Evolutionary conservation across 2,888 invertebrate species (phyloP), one percentile per base, ranked within the genome.

Genomic region (Disparrhopalites patrizii): DNA sequence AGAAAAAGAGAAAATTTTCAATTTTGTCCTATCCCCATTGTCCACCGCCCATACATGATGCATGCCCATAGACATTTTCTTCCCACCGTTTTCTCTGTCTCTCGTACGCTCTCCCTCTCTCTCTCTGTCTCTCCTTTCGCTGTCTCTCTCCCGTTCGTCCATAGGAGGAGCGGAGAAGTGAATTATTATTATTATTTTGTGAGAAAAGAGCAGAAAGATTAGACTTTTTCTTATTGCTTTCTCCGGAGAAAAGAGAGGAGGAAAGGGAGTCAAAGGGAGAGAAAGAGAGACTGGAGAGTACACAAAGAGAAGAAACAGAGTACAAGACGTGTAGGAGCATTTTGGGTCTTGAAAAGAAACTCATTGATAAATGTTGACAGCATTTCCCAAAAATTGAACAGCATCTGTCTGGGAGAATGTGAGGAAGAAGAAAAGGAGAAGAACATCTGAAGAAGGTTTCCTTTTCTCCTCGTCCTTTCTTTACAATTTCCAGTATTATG

Each of bases 281-380:
- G 43, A 43, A 20, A 43, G n/a, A 43, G n/a, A 43, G n/a, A 43
- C 5, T 18, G 43, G 20, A n/a, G 43, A 43, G 20, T 18, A 43
- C 5, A 43, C 5, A 43, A n/a, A 43, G 5, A 43, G n/a, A 43
- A 47, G n/a, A 47, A 23, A n/a, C n/a, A n/a, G n/a, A n/a, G n/a
- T n/a, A n/a, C n/a, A n/a, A n/a, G n/a, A n/a, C n/a, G n/a, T n/a
- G n/a, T n/a, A n/a, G n/a, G 23, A 13, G 3, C 3, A 13, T 8
- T 3, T 20, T 20, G 5, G 47, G 47, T 47, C 20, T 25, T 65
- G 62, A 68, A 68, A 65, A 61, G 61, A 68, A 43, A 40, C 64
- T 64, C 56, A 31, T 68, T 68, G 65, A 68, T 68, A 68, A 60
- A 68, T 68, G 68, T 68, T 52, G 68, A 68, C 68, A 68, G 65